Percentiles rank a stretch among this genome's conserved stretches.
phyloP scores from a whole-genome alignment of 1,140 invertebrate species.

The Stegodyphus dumicola region DNA sequence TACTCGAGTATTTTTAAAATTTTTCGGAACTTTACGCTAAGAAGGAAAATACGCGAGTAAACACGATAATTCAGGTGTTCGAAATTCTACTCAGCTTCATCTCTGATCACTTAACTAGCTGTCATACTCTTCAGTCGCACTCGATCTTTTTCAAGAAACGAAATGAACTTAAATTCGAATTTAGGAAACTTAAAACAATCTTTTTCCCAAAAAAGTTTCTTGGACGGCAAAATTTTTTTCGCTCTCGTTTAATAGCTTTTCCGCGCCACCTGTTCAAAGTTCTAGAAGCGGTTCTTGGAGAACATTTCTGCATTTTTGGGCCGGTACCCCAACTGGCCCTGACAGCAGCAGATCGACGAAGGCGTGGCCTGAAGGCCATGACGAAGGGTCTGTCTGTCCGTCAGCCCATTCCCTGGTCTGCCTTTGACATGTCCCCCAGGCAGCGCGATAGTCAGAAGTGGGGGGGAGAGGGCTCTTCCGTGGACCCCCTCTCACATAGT shows the following conservation, averaged over 20 bases:
- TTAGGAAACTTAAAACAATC: background rate
- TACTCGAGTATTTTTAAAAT: too few species aligned
- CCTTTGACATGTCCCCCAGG: constrained; percentile 17
- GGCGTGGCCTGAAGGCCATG: background rate
- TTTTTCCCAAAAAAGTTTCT: background rate
- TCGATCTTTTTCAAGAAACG: too few species aligned
- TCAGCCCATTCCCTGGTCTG: background rate
- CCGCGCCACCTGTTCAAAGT: background rate
- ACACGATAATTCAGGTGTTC: too few species aligned
- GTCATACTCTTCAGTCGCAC: too few species aligned
- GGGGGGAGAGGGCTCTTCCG: too few species aligned
- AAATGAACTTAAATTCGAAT: background rate
- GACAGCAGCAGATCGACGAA: background rate
- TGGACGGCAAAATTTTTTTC: background rate
- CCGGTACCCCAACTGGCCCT: background rate
- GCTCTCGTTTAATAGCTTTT: background rate
- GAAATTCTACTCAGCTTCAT: too few species aligned
- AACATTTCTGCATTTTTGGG: background rate
- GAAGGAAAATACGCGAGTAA: too few species aligned
- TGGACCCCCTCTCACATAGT: too few species aligned
- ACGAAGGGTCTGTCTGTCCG: constrained; percentile 11
- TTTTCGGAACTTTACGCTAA: too few species aligned
- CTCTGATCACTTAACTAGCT: too few species aligned
- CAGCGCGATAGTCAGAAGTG: background rate
- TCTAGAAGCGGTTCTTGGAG: background rate